These are phyloP conservation scores for Kryptopterus vitreolus DNA, from an alignment of 2,797 vertebrate species.

Conservation along the genomic window DNA sequence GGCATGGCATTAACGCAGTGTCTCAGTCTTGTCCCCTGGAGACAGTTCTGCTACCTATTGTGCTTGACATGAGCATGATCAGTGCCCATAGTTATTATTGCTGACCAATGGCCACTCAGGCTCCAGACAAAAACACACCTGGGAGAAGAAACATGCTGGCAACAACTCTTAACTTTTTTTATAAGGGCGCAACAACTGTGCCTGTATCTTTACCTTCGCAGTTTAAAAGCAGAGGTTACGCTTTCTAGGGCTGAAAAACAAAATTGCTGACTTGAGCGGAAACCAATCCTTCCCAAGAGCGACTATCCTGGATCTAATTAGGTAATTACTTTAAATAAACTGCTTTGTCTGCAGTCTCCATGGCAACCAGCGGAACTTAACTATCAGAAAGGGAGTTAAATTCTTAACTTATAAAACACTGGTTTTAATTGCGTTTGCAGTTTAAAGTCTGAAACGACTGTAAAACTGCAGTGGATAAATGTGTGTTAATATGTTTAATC, in stretches of 20 bases:
- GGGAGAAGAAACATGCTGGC: conserved; percentile 9
- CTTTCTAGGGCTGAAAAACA: conserved; percentile 28
- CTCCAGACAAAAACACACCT: conserved; percentile 21
- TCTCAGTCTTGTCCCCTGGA: conserved; percentile 21
- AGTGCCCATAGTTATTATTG: conserved; percentile 2
- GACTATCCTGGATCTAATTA: conserved; percentile 36
- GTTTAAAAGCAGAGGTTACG: conserved; percentile 32
- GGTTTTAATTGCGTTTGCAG: conserved; percentile 17
- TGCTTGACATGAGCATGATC: conserved; percentile 6
- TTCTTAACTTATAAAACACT: conserved; percentile 24
- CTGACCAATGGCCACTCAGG: conserved; percentile 10
- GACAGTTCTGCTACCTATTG: not conserved
- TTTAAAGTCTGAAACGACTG: not conserved
- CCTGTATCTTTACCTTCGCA: conserved; percentile 23
- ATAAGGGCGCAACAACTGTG: conserved; percentile 11
- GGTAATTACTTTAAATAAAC: conserved; percentile 45
- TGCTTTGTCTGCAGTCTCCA: conserved; percentile 40
- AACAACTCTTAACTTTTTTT: conserved; percentile 12
- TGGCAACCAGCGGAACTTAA: conserved; percentile 12
- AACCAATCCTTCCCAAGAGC: conserved; percentile 34
- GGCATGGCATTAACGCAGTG: conserved; percentile 3
- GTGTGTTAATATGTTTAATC: not conserved
- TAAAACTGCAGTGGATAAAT: not conserved
- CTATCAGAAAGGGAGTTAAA: conserved; percentile 9
- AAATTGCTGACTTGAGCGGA: conserved; percentile 45